A percentile compares a stretch with the other conserved stretches of the same genome.
Conservation (phyloP, 1,140 invertebrate genomes). For the Drosophila lacertosa region DNA sequence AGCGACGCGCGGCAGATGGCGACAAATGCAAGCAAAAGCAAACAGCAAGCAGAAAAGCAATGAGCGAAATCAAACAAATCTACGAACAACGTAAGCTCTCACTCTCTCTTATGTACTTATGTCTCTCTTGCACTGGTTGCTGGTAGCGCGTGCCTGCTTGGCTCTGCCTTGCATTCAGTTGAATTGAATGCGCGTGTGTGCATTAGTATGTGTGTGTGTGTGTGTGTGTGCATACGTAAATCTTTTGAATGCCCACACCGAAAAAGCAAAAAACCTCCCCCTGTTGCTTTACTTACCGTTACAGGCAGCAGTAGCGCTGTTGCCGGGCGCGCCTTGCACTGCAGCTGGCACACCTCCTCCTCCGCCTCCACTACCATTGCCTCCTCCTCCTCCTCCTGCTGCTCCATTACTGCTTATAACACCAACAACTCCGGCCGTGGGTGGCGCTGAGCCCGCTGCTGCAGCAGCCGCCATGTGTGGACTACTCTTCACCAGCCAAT, state of each 20-base stretch:
- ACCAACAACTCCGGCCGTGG: constrained; percentile 28
- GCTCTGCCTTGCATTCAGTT: constrained; percentile 37
- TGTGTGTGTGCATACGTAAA: constrained; percentile 9
- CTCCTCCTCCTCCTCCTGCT: constrained; percentile 27
- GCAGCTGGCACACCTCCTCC: constrained; percentile 41
- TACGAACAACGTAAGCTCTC: constrained; percentile 28
- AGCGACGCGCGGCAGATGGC: constrained; percentile 47
- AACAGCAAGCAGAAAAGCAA: constrained; percentile 28
- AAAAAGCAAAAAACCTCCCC: constrained; percentile 3
- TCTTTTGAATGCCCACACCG: constrained; percentile 26
- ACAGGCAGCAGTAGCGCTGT: constrained; percentile 66
- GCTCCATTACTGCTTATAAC: constrained; percentile 17
- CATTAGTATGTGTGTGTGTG: neutral
- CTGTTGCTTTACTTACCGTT: constrained; percentile 64
- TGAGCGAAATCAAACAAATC: constrained; percentile 50
- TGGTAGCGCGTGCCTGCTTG: constrained; percentile 67
- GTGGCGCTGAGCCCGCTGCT: constrained; percentile 45
- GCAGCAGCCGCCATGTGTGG: constrained; percentile 82
- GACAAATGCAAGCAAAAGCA: constrained; percentile 36
- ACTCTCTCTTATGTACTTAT: neutral
- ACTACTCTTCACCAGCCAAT: constrained; percentile 83
- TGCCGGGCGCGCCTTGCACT: constrained; percentile 59
- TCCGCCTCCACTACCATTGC: constrained; percentile 29
- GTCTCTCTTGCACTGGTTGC: constrained; percentile 22
- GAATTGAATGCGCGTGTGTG: constrained; percentile 10